A percentile compares a stretch with the other conserved stretches of the same genome.
phyloP scores from a whole-genome alignment of 1,140 invertebrate genomes.

The Cotesia typhae region DNA sequence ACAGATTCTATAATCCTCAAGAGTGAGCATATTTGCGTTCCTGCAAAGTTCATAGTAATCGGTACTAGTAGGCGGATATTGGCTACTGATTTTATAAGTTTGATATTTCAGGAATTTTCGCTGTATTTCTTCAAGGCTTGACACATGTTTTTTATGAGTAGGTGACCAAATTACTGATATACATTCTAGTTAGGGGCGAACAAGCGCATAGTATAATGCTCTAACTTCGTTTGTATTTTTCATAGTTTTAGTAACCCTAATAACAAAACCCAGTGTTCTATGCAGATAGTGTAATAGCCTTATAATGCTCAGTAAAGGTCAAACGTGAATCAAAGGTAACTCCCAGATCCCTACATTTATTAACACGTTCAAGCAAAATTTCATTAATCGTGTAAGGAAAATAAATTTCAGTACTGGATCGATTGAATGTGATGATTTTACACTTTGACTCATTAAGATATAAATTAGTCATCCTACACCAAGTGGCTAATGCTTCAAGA shows the following conservation, averaged over 20 bases:
- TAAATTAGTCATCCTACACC: not conserved
- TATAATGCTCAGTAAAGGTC: not conserved
- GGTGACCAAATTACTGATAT: too few relatives aligned
- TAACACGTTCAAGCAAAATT: not conserved
- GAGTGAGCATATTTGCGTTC: too few relatives aligned
- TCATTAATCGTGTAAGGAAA: not conserved
- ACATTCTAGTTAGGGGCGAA: too few relatives aligned
- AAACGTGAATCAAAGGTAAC: conserved; percentile 9
- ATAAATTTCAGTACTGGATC: not conserved
- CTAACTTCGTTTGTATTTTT: not conserved
- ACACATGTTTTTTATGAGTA: too few relatives aligned
- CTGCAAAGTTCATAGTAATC: too few relatives aligned
- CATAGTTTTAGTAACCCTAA: not conserved
- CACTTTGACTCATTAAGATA: not conserved
- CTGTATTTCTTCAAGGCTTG: too few relatives aligned
- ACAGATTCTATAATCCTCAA: not conserved
- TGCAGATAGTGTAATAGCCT: not conserved
- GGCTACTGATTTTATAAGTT: too few relatives aligned
- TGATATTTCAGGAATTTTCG: too few relatives aligned
- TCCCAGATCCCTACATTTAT: not conserved
- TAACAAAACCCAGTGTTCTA: not conserved
- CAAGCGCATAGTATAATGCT: too few relatives aligned
- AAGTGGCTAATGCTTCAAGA: not conserved
- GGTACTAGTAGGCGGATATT: too few relatives aligned
- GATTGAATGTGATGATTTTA: not conserved